A percentile compares a stretch with the other conserved stretches of the same genome.
Evolutionary conservation across 35 echinoderm and acorn worm genomes (phyloP).

Genomic region (Heliocidaris erythrogramma): DNA sequence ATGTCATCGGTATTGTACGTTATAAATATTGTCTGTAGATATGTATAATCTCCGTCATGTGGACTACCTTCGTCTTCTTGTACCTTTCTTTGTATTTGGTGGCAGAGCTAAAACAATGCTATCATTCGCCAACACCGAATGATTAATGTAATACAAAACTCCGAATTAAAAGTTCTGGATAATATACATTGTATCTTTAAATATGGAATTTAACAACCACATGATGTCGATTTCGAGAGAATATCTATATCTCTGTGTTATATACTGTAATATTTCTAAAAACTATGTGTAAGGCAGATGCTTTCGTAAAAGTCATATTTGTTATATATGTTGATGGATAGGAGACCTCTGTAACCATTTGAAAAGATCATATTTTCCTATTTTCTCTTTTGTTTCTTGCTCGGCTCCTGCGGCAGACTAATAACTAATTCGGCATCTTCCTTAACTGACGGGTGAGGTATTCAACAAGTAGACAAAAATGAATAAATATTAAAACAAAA

Average conservation of each 20-base stretch:
- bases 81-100: too few relatives aligned
- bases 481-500: neutral
- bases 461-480: neutral
- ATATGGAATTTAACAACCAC: too few relatives aligned
- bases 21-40: too few relatives aligned
- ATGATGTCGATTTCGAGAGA: too few relatives aligned
- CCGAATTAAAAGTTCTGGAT: too few relatives aligned
- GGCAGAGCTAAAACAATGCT: too few relatives aligned
- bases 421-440: slow-evolving; percentile 33
- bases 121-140: too few relatives aligned
- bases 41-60: too few relatives aligned
- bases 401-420: neutral
- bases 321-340: neutral
- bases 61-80: too few relatives aligned
- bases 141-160: too few relatives aligned
- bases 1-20: too few relatives aligned
- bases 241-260: neutral
- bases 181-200: too few relatives aligned
- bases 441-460: slow-evolving; percentile 49
- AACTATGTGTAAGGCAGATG: neutral
- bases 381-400: neutral
- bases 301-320: neutral
- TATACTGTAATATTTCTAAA: neutral
- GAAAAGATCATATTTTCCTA: neutral
- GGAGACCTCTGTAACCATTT: neutral